A percentile compares a stretch with the other conserved stretches of the same genome.
Evolutionary conservation across 2,797 vertebrate genomes (phyloP).

Genomic region (Thunnus albacares): DNA sequence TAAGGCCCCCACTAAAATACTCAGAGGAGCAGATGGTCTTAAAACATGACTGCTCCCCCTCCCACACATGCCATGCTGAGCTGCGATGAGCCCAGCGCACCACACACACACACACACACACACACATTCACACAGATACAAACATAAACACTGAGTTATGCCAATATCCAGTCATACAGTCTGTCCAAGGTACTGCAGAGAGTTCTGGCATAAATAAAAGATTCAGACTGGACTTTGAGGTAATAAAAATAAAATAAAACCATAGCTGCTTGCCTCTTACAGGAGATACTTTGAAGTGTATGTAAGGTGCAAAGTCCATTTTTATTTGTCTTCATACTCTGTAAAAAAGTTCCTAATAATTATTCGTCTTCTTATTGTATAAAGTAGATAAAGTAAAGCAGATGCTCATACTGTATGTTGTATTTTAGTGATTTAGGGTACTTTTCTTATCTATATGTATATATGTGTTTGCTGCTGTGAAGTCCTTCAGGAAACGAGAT

Average conservation of each 20-base stretch:
- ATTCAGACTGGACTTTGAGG: slow-evolving; percentile 47
- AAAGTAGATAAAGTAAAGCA: too few relatives aligned
- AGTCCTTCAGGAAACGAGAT: too few relatives aligned
- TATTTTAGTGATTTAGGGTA: background rate
- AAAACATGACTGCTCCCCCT: slow-evolving; percentile 80
- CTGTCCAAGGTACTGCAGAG: slow-evolving; percentile 67
- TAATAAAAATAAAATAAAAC: slow-evolving; percentile 32
- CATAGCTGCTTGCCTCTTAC: slow-evolving; percentile 7
- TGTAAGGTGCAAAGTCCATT: background rate
- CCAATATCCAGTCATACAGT: slow-evolving; percentile 73
- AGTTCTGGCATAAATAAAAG: slow-evolving; percentile 49
- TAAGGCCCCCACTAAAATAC: slow-evolving; percentile 83
- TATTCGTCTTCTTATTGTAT: too few relatives aligned
- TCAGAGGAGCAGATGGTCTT: slow-evolving; percentile 87
- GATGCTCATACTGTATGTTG: background rate
- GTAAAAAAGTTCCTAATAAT: background rate
- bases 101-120: slow-evolving; percentile 20
- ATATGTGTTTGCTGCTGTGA: background rate
- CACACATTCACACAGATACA: slow-evolving; percentile 49
- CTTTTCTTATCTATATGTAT: background rate
- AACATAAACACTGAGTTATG: slow-evolving; percentile 68
- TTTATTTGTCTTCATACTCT: background rate
- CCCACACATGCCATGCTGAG: slow-evolving; percentile 70
- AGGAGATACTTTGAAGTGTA: background rate
- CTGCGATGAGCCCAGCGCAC: slow-evolving; percentile 55